Base-by-base conservation (phyloP, 2,113 vertebrate species). In the Coracopsis vasa region DNA sequence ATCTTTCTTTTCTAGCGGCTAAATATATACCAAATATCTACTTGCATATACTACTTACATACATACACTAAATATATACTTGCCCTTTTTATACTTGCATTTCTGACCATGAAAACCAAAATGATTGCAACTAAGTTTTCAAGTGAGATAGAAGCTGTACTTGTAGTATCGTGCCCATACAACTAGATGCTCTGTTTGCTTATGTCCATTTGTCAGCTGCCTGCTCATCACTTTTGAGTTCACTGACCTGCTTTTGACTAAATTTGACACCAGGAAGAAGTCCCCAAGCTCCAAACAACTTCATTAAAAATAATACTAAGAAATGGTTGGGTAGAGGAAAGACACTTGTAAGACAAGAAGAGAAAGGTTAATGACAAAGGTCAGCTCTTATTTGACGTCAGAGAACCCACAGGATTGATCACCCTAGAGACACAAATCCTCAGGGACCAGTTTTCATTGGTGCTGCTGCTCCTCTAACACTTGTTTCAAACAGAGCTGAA, bases 291-390 rank as follows among this genome's bases (percentile, higher is more conserved):
- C 81, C 64, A 75, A 80, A 80, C 45, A 54, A 86, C 94, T 91
- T 62, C 50, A 70, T 90, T 67, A 12, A 2, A 1, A 61, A 33
- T 16, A 53, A 21, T 8, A 20, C 56, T 23, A 58, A 58, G 23
- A 80, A 81, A 56, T 2, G 13, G 7, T 33, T 70, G 60, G 27
- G 80, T 54, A 62, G 67, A 73, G 37, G 51, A 41, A 16, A n/a
- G 42, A 70, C 48, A 85, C 35, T 69, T n/a, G 3, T 1, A 66
- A 88, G 64, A 70, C 82, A 86, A 71, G 73, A 89, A 42, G 79
- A 78, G 62, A 84, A 94, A 94, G 91, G 86, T 93, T 96, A 95
- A 95, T 90, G 89, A 91, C 86, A 91, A 87, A 91, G 91, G 86
- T 92, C 91, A 95, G 50, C 21, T 42, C 74, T 33, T 79, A 74